Conservation (phyloP, 2,797 vertebrate genomes). For the Echiichthys vipera region DNA sequence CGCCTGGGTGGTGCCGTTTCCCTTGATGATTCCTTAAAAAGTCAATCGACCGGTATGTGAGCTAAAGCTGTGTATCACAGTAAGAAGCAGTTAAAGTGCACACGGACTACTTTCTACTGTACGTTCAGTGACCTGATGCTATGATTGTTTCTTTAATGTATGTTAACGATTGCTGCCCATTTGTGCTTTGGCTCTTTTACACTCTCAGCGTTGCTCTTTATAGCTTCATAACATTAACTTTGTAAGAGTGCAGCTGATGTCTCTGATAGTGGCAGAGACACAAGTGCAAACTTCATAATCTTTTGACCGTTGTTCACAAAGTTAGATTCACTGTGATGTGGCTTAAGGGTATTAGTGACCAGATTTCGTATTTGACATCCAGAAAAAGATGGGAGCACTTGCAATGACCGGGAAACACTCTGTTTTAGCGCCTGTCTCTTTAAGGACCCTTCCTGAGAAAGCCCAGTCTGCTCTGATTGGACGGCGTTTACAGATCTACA, state of each 20-base stretch:
- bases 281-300: neutral
- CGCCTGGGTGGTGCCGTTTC: constrained; percentile 24
- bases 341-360: constrained; percentile 7
- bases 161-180: constrained; percentile 21
- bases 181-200: constrained; percentile 6
- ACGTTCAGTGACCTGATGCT: neutral
- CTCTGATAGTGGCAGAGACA: neutral
- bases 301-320: neutral
- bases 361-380: constrained; percentile 17
- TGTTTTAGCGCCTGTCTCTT: no score
- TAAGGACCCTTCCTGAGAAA: no score
- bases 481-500: no score
- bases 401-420: constrained; percentile 33
- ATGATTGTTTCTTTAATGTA: constrained; percentile 23
- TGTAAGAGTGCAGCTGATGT: neutral
- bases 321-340: constrained; percentile 7
- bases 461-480: no score
- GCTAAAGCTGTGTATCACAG: constrained; percentile 25
- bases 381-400: constrained; percentile 41
- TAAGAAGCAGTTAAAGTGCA: constrained; percentile 18
- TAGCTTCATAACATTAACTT: neutral
- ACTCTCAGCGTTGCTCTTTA: neutral
- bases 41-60: constrained; percentile 42
- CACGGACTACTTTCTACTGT: neutral
- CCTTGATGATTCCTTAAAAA: constrained; percentile 60